Conservation (phyloP, 2,888 invertebrate species). For the Sussaba pulchella region DNA sequence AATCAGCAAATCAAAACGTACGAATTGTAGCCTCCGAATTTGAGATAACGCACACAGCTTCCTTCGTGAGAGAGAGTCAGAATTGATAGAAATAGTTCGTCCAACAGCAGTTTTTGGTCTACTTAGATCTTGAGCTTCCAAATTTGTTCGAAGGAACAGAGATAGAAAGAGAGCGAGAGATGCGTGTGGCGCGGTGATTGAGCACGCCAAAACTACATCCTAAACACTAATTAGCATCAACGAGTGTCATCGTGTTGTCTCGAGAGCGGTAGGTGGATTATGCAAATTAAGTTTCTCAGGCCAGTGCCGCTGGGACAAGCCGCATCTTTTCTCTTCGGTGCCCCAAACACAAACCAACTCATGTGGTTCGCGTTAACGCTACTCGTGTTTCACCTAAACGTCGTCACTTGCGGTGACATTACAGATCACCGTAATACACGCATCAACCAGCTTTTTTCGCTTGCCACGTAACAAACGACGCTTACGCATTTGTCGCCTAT, state of each 20-base stretch:
- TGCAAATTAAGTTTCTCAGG: constrained; percentile 68
- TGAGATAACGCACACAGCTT: no score
- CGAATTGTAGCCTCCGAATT: no score
- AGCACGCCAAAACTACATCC: constrained; percentile 64
- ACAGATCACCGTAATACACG: constrained; percentile 29
- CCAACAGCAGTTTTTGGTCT: no score
- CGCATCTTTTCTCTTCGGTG: constrained; percentile 53
- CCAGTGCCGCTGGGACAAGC: constrained; percentile 56
- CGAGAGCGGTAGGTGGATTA: constrained; percentile 62
- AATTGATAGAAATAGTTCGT: no score
- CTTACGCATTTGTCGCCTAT: constrained; percentile 15
- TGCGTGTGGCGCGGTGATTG: constrained; percentile 36
- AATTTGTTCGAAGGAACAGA: not conserved
- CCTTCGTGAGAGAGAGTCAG: no score
- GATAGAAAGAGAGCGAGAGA: not conserved
- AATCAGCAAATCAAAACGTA: no score
- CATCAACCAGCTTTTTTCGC: not conserved
- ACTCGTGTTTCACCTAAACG: constrained; percentile 21
- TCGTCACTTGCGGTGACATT: not conserved
- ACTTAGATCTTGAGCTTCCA: no score
- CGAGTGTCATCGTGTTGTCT: constrained; percentile 65
- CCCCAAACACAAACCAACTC: not conserved
- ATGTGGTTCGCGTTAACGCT: not conserved
- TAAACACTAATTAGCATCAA: constrained; percentile 67
- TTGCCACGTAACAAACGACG: not conserved